Percentiles rank a stretch among this genome's conserved stretches.
phyloP scores from a whole-genome alignment of 1,140 invertebrate species.

The Calosoma granatense region DNA sequence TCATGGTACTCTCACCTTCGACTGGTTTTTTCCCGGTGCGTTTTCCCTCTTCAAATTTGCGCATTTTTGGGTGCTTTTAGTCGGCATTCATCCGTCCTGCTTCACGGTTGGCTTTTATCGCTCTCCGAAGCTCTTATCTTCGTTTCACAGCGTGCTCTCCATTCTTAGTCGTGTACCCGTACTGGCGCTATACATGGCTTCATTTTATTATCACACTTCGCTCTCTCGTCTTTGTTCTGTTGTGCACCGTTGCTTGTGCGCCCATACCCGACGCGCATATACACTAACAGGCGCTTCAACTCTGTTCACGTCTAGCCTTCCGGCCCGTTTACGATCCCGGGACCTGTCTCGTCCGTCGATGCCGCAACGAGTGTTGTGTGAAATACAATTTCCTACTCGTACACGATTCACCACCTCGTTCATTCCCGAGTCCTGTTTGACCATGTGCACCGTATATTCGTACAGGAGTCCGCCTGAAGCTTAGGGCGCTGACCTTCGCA shows the following conservation, averaged over 20 bases:
- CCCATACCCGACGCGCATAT: no score
- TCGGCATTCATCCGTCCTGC: neutral
- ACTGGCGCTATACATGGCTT: neutral
- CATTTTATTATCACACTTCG: neutral
- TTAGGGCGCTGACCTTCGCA: no score
- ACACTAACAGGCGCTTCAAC: no score
- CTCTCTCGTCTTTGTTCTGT: neutral
- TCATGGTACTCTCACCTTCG: neutral
- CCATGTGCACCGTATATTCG: no score
- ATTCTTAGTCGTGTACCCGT: neutral
- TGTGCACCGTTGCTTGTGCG: no score
- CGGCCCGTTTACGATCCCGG: neutral
- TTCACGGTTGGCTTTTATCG: no score
- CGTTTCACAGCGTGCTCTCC: neutral
- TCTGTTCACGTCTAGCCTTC: neutral
- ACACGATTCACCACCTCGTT: neutral
- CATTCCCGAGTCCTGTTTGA: no score
- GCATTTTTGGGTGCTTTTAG: neutral
- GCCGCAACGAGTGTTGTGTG: neutral
- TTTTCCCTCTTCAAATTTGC: neutral
- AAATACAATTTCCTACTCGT: neutral
- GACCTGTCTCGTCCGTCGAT: no score
- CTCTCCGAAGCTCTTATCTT: neutral
- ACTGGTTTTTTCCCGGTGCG: neutral
- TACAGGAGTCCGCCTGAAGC: no score